Evolutionary conservation across 2,888 invertebrate species (phyloP), one percentile per base, ranked within the genome.

Genomic region (Plutella xylostella): DNA sequence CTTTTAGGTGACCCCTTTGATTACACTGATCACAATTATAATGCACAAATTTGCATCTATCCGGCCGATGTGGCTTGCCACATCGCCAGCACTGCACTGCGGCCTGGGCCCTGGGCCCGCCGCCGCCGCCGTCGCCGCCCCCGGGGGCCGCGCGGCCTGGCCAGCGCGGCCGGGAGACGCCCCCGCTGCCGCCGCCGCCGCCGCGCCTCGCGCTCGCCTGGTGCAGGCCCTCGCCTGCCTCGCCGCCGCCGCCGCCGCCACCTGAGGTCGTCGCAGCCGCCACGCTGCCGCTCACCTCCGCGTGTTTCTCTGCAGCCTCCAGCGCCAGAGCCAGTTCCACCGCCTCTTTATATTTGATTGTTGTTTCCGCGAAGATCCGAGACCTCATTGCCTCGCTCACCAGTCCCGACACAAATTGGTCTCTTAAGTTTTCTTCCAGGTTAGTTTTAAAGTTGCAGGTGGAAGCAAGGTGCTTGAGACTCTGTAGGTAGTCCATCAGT

Each of bases 401-500:
- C 7, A 28, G n/a, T n/a, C 28, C 28, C n/a, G 28, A 28, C 11
- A 28, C 28, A 28, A 28, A 28, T 6, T 28, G 28, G n/a, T 28
- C 28, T n/a, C 28, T 28, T 28, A 28, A 28, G 7, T 28, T 28
- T 2, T 28, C 28, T 28, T 28, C 28, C n/a, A 28, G n/a, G 7
- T 4, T 28, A 9, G n/a, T 12, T 4, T n/a, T n/a, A 6, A 28
- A 28, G 11, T 28, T 28, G 28, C 28, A 28, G n/a, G n/a, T 12
- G 6, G 28, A 12, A 9, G 28, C 28, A 3, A 28, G n/a, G 19
- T 44, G 38, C 20, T 38, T 61, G 7, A 69, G 49, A 21, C 61
- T 63, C 66, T 70, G 50, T 37, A 60, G 56, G 48, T 40, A 43
- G 17, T 39, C 40, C 19, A 19, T 15, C 11, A 43, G 33, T 2